Percentiles rank a stretch among this genome's conserved stretches.
These are phyloP conservation scores for Saturnia pavonia DNA, from an alignment of 2,888 invertebrate species.

Conservation along the genomic window DNA sequence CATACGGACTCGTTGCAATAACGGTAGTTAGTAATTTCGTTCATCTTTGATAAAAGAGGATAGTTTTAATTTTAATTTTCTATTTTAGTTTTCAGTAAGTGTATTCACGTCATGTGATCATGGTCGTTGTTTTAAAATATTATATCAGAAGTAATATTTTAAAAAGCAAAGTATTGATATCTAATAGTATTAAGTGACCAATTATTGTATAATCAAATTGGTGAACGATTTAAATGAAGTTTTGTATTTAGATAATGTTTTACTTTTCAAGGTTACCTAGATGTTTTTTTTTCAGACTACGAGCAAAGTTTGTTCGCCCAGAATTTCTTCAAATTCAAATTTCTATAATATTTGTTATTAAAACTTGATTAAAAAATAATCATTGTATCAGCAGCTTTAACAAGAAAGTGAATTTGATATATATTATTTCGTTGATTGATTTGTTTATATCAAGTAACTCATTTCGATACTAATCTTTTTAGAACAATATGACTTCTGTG, in stretches of 20 bases:
- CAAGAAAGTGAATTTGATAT: background rate
- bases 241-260: too few species aligned
- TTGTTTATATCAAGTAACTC: background rate
- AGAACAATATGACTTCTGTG: too few species aligned
- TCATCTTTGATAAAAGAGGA: slow-evolving; percentile 41
- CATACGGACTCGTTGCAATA: slow-evolving; percentile 62
- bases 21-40: slow-evolving; percentile 58
- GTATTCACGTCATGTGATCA: background rate
- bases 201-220: too few species aligned
- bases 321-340: too few species aligned
- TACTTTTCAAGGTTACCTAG: too few species aligned
- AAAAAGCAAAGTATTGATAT: too few species aligned
- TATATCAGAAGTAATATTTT: background rate
- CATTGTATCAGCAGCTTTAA: background rate
- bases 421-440: background rate
- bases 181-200: background rate
- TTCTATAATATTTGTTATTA: background rate
- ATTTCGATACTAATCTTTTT: background rate
- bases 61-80: slow-evolving; percentile 9
- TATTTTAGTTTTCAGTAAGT: background rate
- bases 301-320: too few species aligned
- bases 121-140: background rate
- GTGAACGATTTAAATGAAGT: too few species aligned
- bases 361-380: background rate
- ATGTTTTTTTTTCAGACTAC: too few species aligned